Base-by-base conservation (phyloP, 2,888 invertebrate species). In the Imbricaverruca yamaguchii region DNA sequence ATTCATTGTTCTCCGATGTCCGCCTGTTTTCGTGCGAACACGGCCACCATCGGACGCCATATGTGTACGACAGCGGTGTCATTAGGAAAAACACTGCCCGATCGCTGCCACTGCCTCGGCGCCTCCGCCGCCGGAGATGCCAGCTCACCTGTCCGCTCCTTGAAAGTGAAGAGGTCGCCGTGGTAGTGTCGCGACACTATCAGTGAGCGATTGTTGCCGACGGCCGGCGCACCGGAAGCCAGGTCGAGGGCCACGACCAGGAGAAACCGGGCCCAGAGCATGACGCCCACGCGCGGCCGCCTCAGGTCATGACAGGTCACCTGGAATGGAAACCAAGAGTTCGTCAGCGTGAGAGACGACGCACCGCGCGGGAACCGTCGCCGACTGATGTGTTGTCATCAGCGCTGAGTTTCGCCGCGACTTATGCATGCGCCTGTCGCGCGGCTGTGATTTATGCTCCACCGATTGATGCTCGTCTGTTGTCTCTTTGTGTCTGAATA, bases 151-250 rank as follows among this genome's bases (percentile, higher is more conserved):
- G 74, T 12, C 13, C 15, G 74, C 13, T 13, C 13, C 53, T 53
- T 13, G 53, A 74, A 74, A 18, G 74, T 74, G 74, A 74, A 39
- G 53, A 74, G 74, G 21, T 74, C 74, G 12, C 74, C 74, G 74
- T 74, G 74, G 74, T 74, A 74, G 74, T 74, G 74, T 4, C 74
- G 74, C 13, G 74, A 74, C 39, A 74, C 74, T 18, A 53, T 53
- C 74, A 74, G 74, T 1, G 39, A 13, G 13, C 39, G 25, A 23
- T 23, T 23, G n/a, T 8, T 15, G 23, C 10, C n/a, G 13, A 4
- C 15, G 9, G 25, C 39, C 25, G 39, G 13, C 12, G 12, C 10
- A 15, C 69, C 69, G 69, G 69, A 69, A 69, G 69, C 69, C 69
- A 39, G 69, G 69, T 69, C 39, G 69, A 69, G 69, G 39, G 69